These are phyloP conservation scores for Atractosteus spatula DNA, from an alignment of 2,113 vertebrate species.

Conservation along the genomic window DNA sequence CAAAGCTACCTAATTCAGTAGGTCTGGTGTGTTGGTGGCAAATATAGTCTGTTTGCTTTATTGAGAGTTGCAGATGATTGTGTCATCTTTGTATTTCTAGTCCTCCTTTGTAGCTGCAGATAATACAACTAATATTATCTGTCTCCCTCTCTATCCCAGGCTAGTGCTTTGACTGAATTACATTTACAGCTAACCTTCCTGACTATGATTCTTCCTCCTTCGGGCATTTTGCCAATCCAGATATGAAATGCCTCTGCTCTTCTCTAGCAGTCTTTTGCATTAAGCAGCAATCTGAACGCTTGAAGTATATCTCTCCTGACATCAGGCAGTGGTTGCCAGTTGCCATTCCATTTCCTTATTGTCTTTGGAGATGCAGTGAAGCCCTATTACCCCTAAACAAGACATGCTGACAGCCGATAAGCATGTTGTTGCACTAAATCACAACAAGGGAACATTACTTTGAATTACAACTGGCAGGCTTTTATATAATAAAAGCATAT, in stretches of 20 bases:
- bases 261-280: not conserved
- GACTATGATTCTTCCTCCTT: constrained; percentile 37
- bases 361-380: not conserved
- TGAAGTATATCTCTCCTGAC: not conserved
- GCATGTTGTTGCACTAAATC: not conserved
- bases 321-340: not conserved
- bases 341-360: not conserved
- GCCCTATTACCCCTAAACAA: not conserved
- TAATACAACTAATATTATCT: not conserved
- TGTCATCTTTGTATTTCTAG: not conserved
- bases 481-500: too few relatives aligned
- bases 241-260: not conserved
- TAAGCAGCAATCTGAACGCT: not conserved
- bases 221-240: constrained; percentile 10
- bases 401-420: not conserved
- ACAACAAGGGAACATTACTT: not conserved
- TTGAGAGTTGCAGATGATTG: not conserved
- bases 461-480: too few relatives aligned
- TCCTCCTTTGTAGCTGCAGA: not conserved
- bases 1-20: too few relatives aligned
- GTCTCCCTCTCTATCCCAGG: not conserved
- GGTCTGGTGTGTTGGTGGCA: too few relatives aligned
- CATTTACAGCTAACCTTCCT: constrained; percentile 42
- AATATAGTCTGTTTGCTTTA: too few relatives aligned
- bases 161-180: constrained; percentile 30